Base-by-base conservation (phyloP, 2,888 invertebrate species). In the Acanthococcus lagerstroemiae region DNA sequence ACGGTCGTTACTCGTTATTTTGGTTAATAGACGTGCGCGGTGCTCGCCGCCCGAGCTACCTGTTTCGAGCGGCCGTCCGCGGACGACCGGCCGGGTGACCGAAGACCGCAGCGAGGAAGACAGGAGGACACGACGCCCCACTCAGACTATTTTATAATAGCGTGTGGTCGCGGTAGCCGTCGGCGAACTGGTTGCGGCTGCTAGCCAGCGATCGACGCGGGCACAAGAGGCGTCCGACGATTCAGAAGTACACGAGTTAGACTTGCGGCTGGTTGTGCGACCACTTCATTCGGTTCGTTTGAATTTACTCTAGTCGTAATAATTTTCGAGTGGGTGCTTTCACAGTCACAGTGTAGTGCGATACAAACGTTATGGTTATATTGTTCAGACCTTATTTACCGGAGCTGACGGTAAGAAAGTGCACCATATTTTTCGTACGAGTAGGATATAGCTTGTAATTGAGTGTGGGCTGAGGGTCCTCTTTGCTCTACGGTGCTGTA, bases 361-460 rank as follows among this genome's bases (percentile, higher is more conserved):
- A n/a, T n/a, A n/a, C n/a, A n/a, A n/a, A 15, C 6, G 54, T 30
- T 48, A 66, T 66, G 66, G 66, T 66, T 25, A 37, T 66, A 1
- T 30, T 66, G 17, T 66, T 66, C 30, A 30, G 66, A 24, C 66
- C 66, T 45, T 66, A 66, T 57, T 50, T 66, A 57, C 45, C 30
- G 46, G 66, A 66, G 26, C 48, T 26, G 19, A 66, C 44, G 63
- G 63, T 63, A 63, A 46, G 58, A 15, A 4, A 26, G n/a, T n/a
- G n/a, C n/a, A n/a, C n/a, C n/a, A n/a, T n/a, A n/a, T n/a, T n/a
- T n/a, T n/a, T n/a, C n/a, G n/a, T n/a, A n/a, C n/a, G n/a, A n/a
- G n/a, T n/a, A n/a, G n/a, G n/a, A n/a, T n/a, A n/a, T n/a, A n/a
- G n/a, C n/a, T n/a, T n/a, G n/a, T n/a, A n/a, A n/a, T n/a, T n/a